Evolutionary conservation across 2,113 vertebrate genomes (phyloP).

Genomic region (Pteropus alecto): DNA sequence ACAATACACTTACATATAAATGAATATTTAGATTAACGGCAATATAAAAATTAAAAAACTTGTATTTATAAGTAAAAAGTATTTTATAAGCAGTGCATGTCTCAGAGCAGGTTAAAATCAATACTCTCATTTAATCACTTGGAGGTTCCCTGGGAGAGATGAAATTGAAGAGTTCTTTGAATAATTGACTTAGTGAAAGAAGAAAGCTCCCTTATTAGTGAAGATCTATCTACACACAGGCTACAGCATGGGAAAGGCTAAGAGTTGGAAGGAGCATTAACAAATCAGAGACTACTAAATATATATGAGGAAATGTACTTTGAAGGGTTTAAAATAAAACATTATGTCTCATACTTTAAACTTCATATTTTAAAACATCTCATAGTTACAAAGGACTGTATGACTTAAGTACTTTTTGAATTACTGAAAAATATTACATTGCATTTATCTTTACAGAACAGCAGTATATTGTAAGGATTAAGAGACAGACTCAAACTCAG

Average conservation of each 20-base stretch:
- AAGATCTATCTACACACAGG: not conserved
- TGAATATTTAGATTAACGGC: conserved; percentile 38
- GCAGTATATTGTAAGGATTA: not conserved
- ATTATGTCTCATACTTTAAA: not conserved
- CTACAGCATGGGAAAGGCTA: not conserved
- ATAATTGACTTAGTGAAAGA: not conserved
- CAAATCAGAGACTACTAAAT: not conserved
- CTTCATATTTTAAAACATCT: not conserved
- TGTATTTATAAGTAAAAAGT: not conserved
- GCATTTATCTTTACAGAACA: not conserved
- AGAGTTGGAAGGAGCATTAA: not conserved
- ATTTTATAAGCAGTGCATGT: not conserved
- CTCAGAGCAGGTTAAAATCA: conserved; percentile 28
- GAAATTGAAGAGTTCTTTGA: not conserved
- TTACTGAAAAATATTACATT: not conserved
- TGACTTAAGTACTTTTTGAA: not conserved
- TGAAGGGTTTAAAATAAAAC: not conserved
- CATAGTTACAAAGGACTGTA: not conserved
- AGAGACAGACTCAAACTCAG: not conserved
- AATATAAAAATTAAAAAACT: not conserved
- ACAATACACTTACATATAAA: not conserved
- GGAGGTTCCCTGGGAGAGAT: not conserved
- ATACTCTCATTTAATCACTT: not conserved
- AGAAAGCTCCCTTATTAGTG: not conserved
- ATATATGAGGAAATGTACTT: not conserved